Percentiles rank a stretch among this genome's conserved stretches.
Evolutionary conservation across 2,797 vertebrate genomes (phyloP).

Genomic region (Pangasius krempfi): DNA sequence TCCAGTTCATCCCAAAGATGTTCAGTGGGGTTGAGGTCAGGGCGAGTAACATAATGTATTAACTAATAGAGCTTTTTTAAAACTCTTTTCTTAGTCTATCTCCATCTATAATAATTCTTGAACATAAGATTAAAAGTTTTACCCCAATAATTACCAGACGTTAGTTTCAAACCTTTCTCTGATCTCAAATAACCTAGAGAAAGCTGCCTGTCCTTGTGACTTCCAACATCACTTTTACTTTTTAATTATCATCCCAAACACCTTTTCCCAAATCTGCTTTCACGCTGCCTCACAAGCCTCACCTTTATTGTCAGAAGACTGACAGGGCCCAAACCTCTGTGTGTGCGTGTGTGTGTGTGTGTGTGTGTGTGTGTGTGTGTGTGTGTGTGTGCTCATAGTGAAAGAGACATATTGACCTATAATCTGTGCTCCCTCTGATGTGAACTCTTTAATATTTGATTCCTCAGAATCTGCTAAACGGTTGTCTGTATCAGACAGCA

Average conservation of each 20-base stretch:
- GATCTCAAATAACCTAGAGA: not conserved
- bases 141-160: not conserved
- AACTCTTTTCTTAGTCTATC: not conserved
- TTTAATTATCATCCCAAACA: constrained; percentile 44
- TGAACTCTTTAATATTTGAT: constrained; percentile 72
- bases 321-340: constrained; percentile 20
- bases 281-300: not conserved
- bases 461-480: constrained; percentile 58
- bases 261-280: constrained; percentile 26
- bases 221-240: constrained; percentile 64
- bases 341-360: constrained; percentile 43
- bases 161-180: not conserved
- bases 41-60: not conserved
- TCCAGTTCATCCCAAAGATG: not conserved
- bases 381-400: constrained; percentile 38
- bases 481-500: constrained; percentile 50
- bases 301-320: constrained; percentile 18
- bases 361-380: constrained; percentile 56
- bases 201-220: constrained; percentile 52
- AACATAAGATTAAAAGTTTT: not conserved
- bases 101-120: not conserved
- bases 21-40: not conserved
- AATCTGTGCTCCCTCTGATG: constrained; percentile 59
- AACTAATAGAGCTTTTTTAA: not conserved
- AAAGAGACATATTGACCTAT: constrained; percentile 48